Base-by-base conservation (phyloP, 2,113 vertebrate genomes). In the Pantherophis guttatus region DNA sequence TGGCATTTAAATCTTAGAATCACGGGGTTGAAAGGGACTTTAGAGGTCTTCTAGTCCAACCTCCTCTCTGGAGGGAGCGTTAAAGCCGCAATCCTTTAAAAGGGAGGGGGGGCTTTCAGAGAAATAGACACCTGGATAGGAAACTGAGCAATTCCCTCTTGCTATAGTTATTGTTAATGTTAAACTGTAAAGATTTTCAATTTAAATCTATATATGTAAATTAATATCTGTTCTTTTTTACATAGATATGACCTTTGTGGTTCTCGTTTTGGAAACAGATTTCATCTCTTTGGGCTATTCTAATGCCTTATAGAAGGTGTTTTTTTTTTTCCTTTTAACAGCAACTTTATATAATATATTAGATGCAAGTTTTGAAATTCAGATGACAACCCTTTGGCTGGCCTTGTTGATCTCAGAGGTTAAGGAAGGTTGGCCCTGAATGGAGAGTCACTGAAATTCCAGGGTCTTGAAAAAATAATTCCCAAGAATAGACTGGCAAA, bases 51-150 rank as follows among this genome's bases (percentile, higher is more conserved):
- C 65, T 70, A 33, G 29, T 70, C 65, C n/a, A 33, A 17, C 29
- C 29, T 4, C 29, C 12, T 7, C 29, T 15, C 65, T 15, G 29
- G 15, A n/a, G 29, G 29, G 33, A 39, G 15, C n/a, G 8, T 81
- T 39, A 81, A 81, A 81, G 33, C 75, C 33, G 21, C 17, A 21
- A 81, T 44, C 33, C 17, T 39, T 81, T 39, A 19, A 39, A 81
- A 1, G 1, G 3, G 70, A 1, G n/a, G n/a, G n/a, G 2, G 13
- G 33, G 15, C 33, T 44, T 3, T 44, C 6, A 3, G 17, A 9
- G 17, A 39, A 81, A 44, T 10, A 81, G 17, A 81, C 17, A 8
- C 70, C 70, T 75, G n/a, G n/a, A 2, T 70, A 33, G 65, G 1
- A 15, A 70, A 70, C 12, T 5, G n/a, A 75, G 15, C 70, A 19